Evolutionary conservation across 2,888 invertebrate genomes (phyloP).

Genomic region (Plagodis pulveraria): DNA sequence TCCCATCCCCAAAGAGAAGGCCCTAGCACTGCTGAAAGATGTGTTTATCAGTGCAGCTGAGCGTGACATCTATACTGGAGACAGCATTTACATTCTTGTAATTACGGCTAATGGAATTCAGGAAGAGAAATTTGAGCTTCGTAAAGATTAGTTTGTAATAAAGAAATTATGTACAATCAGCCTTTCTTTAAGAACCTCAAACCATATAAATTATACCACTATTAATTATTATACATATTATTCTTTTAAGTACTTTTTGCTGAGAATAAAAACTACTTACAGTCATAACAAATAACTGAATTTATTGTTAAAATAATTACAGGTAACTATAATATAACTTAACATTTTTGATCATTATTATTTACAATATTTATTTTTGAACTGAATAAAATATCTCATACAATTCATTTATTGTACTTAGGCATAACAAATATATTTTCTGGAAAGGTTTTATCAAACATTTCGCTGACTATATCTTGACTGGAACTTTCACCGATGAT

Average conservation of each 20-base stretch:
- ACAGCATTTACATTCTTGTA: constrained; percentile 93
- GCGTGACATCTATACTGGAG: constrained; percentile 98
- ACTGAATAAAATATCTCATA: constrained; percentile 53
- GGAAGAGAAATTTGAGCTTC: constrained; percentile 90
- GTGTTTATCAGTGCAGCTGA: constrained; percentile 99
- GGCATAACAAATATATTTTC: constrained; percentile 83
- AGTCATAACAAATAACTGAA: constrained; percentile 66
- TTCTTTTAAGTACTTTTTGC: neutral
- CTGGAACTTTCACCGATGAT: constrained; percentile 70
- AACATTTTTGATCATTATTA: constrained; percentile 71
- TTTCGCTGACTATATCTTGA: constrained; percentile 73
- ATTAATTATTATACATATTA: neutral
- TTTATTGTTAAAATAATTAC: constrained; percentile 71
- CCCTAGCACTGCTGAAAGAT: constrained; percentile 94
- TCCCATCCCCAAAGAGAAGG: constrained; percentile 91
- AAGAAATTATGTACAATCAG: constrained; percentile 36
- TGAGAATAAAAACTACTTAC: constrained; percentile 37
- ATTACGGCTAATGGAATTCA: constrained; percentile 94
- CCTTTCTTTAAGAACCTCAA: constrained; percentile 16
- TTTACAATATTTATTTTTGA: constrained; percentile 66
- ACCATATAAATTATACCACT: no score
- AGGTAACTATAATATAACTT: constrained; percentile 69
- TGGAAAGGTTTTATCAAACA: constrained; percentile 80
- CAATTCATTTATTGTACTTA: constrained; percentile 78
- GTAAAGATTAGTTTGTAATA: constrained; percentile 90